These are phyloP conservation scores for Triplophysa rosa DNA, from an alignment of 2,113 vertebrate genomes.

Conservation along the genomic window DNA sequence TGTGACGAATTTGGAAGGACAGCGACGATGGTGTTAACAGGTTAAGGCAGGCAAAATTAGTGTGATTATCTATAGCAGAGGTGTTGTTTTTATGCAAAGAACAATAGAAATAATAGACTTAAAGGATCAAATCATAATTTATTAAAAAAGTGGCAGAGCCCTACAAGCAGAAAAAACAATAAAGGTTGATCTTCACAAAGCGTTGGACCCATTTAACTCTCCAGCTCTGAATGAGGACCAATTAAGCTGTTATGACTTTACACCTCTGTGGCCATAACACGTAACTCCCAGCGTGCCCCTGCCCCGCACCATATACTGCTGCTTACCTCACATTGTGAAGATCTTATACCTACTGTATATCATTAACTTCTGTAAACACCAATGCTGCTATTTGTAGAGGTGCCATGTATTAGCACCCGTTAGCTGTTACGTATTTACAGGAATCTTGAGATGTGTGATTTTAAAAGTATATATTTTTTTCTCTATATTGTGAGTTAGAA, in stretches of 20 bases:
- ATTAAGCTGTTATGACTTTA: constrained; percentile 52
- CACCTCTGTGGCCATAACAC: constrained; percentile 1
- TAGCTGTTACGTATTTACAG: neutral
- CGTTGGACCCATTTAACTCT: constrained; percentile 40
- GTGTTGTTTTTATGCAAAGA: too few species aligned
- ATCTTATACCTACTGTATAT: neutral
- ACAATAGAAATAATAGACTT: too few species aligned
- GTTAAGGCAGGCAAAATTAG: too few species aligned
- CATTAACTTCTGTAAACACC: constrained; percentile 31
- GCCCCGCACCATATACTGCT: neutral
- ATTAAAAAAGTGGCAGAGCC: neutral
- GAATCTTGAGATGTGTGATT: neutral
- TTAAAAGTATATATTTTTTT: too few species aligned
- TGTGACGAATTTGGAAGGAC: too few species aligned
- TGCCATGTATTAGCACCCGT: neutral
- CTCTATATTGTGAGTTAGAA: too few species aligned
- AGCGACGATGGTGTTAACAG: too few species aligned
- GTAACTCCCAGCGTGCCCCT: constrained; percentile 43
- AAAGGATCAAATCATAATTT: too few species aligned
- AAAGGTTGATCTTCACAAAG: neutral
- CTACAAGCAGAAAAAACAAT: neutral
- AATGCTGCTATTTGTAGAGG: constrained; percentile 9
- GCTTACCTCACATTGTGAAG: neutral
- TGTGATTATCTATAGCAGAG: too few species aligned
- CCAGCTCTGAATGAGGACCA: constrained; percentile 41